Base-by-base conservation (phyloP, 2,113 vertebrate genomes). In the Crotalus helleri region DNA sequence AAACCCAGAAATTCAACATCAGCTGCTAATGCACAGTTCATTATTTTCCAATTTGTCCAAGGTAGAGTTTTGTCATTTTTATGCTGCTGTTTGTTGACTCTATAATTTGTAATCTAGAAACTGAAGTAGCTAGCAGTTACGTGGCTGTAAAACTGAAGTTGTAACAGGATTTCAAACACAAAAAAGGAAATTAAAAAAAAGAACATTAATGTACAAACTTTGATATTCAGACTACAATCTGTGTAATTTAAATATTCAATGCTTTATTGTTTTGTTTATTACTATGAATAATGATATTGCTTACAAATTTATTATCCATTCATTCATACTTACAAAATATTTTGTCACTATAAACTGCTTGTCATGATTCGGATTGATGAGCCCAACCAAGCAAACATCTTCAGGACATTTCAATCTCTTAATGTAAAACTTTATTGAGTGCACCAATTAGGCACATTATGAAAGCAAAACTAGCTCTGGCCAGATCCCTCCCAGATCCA, bases 21-120 rank as follows among this genome's bases (percentile, higher is more conserved):
- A 61, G 24, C 39, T 87, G 57, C 46, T 51, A 61, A 86, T 61
- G 33, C 85, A 64, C 44, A 51, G 85, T 87, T 64, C 91, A 92
- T 92, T 92, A 87, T 92, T 64, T 87, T 64, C n/a, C 57, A 92
- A 59, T 92, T 87, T 92, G 91, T 87, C 87, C 91, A 92, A n/a
- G 86, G 17, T 46, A 91, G 24, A 11, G 49, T 21, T 87, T 87
- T 64, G 19, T 64, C 23, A 87, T 92, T 53, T 92, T 92, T 51
- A 59, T 46, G 51, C 8, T 87, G 91, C 85, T 29, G 51, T 51
- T 51, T 87, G 26, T 87, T 33, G 49, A 87, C 57, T 51, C 10
- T 64, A 6, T 46, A 53, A 92, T 87, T 87, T 87, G 44, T 57
- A 61, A 64, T 87, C 44, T 53, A 61, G 57, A 87, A 85, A 61